Conservation (phyloP, 2,797 vertebrate genomes). For the Argya squamiceps region DNA sequence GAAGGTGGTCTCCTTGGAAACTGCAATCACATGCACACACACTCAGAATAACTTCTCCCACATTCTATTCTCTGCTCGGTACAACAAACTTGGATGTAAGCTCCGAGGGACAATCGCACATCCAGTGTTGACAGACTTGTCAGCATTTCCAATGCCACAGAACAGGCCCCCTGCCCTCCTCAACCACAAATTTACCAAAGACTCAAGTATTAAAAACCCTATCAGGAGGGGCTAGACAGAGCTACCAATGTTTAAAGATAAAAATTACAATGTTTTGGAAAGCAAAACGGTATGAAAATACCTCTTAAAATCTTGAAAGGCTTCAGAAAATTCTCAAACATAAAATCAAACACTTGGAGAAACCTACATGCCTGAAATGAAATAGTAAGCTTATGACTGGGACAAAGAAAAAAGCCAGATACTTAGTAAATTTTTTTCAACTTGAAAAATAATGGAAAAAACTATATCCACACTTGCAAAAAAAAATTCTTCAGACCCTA, state of each 20-base stretch:
- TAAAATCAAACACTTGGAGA: background rate
- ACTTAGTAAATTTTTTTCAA: background rate
- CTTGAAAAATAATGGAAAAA: background rate
- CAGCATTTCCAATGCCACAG: background rate
- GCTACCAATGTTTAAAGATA: background rate
- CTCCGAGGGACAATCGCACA: background rate
- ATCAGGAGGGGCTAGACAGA: background rate
- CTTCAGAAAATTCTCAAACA: background rate
- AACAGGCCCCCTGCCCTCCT: background rate
- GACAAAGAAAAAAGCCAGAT: background rate
- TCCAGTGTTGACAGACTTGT: background rate
- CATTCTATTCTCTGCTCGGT: conserved; percentile 34
- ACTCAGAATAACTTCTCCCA: conserved; percentile 65
- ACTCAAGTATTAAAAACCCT: background rate
- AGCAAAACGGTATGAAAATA: background rate
- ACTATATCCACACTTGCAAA: background rate
- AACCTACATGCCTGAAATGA: background rate
- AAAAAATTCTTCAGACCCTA: background rate
- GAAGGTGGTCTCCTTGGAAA: conserved; percentile 69
- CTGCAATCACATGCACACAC: conserved; percentile 58
- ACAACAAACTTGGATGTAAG: conserved; percentile 43
- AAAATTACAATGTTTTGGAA: background rate
- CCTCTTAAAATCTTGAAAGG: background rate
- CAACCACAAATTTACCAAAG: background rate
- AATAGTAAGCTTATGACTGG: background rate